phyloP scores from a whole-genome alignment of 1,140 invertebrate species.

The Druon quercuslanigerum region DNA sequence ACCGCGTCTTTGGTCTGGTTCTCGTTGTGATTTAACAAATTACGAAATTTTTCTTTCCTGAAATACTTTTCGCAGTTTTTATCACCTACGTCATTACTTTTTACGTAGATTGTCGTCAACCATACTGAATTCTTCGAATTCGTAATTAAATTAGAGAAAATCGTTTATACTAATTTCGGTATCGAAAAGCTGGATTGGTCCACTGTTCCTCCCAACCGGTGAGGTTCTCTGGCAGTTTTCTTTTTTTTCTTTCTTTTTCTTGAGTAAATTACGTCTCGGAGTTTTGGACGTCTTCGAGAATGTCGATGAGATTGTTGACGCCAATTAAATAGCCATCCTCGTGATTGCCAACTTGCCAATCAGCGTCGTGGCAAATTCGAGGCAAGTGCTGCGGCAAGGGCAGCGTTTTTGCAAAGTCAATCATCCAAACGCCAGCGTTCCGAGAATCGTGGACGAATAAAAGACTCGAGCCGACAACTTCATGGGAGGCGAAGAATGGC shows the following conservation, averaged over 20 bases:
- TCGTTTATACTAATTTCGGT: not conserved
- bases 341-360: slow-evolving; percentile 97
- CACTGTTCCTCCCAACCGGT: not conserved
- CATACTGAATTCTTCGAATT: not conserved
- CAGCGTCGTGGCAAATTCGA: slow-evolving; percentile 86
- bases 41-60: not conserved
- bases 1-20: slow-evolving; percentile 69
- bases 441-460: slow-evolving; percentile 95
- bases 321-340: slow-evolving; percentile 98
- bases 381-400: slow-evolving; percentile 83
- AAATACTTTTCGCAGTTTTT: not conserved
- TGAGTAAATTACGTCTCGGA: not conserved
- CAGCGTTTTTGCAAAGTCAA: slow-evolving; percentile 98
- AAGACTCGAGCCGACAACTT: slow-evolving; percentile 97
- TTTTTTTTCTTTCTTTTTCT: not conserved
- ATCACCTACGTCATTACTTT: not conserved
- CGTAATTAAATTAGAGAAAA: not conserved
- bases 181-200: slow-evolving; percentile 29
- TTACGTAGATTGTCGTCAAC: not conserved
- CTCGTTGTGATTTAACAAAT: slow-evolving; percentile 32
- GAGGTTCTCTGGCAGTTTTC: not conserved
- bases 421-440: slow-evolving; percentile 95
- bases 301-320: slow-evolving; percentile 94
- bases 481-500: slow-evolving; percentile 92
- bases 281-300: slow-evolving; percentile 77